Percentiles rank a stretch among this genome's conserved stretches.
These are phyloP conservation scores for Colostygia pectinataria DNA, from an alignment of 2,888 invertebrate species.

Conservation along the genomic window DNA sequence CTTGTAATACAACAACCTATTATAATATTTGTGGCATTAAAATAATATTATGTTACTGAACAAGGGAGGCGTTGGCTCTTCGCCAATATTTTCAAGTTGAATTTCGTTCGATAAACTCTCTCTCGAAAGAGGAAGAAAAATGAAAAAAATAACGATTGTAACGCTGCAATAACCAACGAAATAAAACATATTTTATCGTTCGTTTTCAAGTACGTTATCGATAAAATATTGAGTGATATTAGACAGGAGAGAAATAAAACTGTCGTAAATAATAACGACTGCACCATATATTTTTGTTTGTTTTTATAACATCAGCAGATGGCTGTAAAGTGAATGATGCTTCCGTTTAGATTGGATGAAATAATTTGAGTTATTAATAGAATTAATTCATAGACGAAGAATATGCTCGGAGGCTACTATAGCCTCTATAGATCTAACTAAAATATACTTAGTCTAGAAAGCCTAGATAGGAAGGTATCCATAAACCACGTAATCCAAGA, in stretches of 20 bases:
- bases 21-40: too few relatives aligned
- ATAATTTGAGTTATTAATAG: too few relatives aligned
- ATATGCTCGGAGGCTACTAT: too few relatives aligned
- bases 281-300: slow-evolving; percentile 10
- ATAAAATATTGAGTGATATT: slow-evolving; percentile 25
- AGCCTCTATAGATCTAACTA: too few relatives aligned
- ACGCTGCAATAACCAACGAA: slow-evolving; percentile 25
- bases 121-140: slow-evolving; percentile 33
- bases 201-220: slow-evolving; percentile 22
- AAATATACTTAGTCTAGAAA: too few relatives aligned
- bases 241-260: slow-evolving; percentile 9
- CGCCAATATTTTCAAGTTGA: slow-evolving; percentile 36
- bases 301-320: slow-evolving; percentile 11
- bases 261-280: slow-evolving; percentile 14
- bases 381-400: too few relatives aligned
- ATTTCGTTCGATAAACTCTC: slow-evolving; percentile 33
- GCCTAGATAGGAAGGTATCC: too few relatives aligned
- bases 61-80: slow-evolving; percentile 33
- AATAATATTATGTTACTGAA: slow-evolving; percentile 6
- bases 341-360: slow-evolving; percentile 3
- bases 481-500: too few relatives aligned
- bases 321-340: slow-evolving; percentile 1
- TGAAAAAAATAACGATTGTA: slow-evolving; percentile 38
- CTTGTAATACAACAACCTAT: too few relatives aligned
- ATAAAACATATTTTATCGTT: slow-evolving; percentile 26